These are phyloP conservation scores for Loxodonta africana DNA, from an alignment of 2,113 vertebrate species.

Conservation along the genomic window DNA sequence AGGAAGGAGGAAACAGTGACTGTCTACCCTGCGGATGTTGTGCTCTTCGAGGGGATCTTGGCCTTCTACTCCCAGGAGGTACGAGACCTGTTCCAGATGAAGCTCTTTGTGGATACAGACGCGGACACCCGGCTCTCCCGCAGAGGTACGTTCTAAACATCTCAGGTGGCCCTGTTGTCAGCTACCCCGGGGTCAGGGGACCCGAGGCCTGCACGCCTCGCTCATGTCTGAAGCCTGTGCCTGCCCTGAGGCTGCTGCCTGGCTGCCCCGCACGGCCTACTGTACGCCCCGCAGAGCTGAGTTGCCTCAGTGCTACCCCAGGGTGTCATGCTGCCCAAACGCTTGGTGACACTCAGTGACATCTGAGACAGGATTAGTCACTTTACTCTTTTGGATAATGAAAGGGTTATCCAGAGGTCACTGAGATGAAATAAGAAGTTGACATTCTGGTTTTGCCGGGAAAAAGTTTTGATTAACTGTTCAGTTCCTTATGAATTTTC, in stretches of 20 bases:
- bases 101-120: constrained; percentile 98
- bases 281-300: too few species aligned
- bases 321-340: neutral
- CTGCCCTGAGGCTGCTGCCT: neutral
- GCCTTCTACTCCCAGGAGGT: constrained; percentile 98
- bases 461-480: neutral
- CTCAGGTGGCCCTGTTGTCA: neutral
- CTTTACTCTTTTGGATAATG: neutral
- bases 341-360: neutral
- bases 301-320: neutral
- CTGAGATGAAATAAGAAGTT: neutral
- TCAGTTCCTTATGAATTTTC: neutral
- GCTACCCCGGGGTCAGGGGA: neutral
- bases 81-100: constrained; percentile 98
- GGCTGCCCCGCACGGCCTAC: neutral
- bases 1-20: constrained; percentile 98
- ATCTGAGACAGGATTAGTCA: constrained; percentile 58
- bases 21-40: constrained; percentile 97
- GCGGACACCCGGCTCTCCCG: constrained; percentile 97
- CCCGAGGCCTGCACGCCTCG: neutral
- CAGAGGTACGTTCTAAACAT: constrained; percentile 89
- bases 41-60: constrained; percentile 98
- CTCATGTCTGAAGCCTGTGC: too few species aligned
- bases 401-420: constrained; percentile 2
- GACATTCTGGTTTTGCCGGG: neutral